A percentile compares a stretch with the other conserved stretches of the same genome.
Evolutionary conservation across 2,113 vertebrate genomes (phyloP).

Genomic region (Ophiodon elongatus): DNA sequence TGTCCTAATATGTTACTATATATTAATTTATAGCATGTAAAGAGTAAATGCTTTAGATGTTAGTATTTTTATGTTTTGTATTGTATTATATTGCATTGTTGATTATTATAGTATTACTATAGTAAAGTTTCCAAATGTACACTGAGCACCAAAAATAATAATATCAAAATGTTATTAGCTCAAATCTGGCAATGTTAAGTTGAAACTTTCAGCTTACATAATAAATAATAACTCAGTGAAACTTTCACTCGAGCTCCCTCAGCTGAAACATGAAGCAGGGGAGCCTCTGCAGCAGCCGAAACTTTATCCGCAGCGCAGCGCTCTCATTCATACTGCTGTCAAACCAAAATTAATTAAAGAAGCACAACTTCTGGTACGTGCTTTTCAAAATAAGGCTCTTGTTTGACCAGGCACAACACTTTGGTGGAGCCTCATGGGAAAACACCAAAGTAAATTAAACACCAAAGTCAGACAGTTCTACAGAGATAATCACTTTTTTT

Average conservation of each 20-base stretch:
- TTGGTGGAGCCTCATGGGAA: too few species aligned
- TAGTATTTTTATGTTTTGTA: background rate
- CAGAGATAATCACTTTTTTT: background rate
- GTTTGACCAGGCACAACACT: background rate
- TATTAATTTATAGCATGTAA: background rate
- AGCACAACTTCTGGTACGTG: background rate
- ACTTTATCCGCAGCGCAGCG: slow-evolving; percentile 57
- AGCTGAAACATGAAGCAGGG: slow-evolving; percentile 46
- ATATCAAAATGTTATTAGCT: background rate
- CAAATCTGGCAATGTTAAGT: background rate
- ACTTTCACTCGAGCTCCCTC: background rate
- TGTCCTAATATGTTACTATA: background rate
- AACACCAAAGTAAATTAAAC: background rate
- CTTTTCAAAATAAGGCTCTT: slow-evolving; percentile 55
- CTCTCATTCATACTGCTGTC: background rate
- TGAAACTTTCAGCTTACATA: background rate
- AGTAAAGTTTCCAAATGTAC: background rate
- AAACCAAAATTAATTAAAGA: background rate
- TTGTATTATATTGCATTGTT: background rate
- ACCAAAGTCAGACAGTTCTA: background rate
- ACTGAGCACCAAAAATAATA: too few species aligned
- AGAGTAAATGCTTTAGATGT: background rate
- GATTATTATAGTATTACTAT: background rate
- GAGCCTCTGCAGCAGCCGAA: slow-evolving; percentile 43
- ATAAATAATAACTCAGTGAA: background rate